Base-by-base conservation (phyloP, 2,888 invertebrate species). In the Philonicus albiceps region DNA sequence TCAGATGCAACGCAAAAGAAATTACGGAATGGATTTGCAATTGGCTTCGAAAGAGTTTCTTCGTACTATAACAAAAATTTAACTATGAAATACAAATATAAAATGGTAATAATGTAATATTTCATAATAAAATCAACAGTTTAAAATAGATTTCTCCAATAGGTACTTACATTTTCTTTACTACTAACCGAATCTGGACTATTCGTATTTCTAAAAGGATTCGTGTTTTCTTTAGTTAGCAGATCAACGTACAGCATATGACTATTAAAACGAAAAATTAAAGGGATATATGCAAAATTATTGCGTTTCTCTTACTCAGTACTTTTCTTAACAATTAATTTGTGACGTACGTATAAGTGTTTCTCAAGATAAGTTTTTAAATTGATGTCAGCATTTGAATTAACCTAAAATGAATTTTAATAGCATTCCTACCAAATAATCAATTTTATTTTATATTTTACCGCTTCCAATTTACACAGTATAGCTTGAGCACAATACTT, bases 401-500 rank as follows among this genome's bases (percentile, higher is more conserved):
- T 72, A 7, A 86, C 84, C 86, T 86, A n/a, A 81, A 85, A 31
- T 16, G 49, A n/a, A 13, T 55, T 53, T 53, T 22, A 22, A 30
- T 34, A 34, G 8, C 11, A 64, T 64, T n/a, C 6, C n/a, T 2
- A n/a, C 31, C 55, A 49, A 30, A 49, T 13, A 13, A 40, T 13
- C 40, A 40, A 40, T 13, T 40, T 40, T n/a, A n/a, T n/a, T 40
- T 8, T 0, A 40, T 40, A 1, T 11, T 40, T 55, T 87, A 88
- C 88, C 40, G 83, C 76, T 40, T 86, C 83, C 40, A 88, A 43
- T 86, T 88, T 87, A 73, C 88, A 88, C 19, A 88, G 37, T 40
- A 87, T 73, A 34, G 88, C 88, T 85, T 86, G 87, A 73, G 87
- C 72, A n/a, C 74, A 72, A 64, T 80, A 30, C 49, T 80, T 22